Percentiles rank a stretch among this genome's conserved stretches.
Evolutionary conservation across 2,113 vertebrate genomes (phyloP).

Genomic region (Hirundichthys speculiger): DNA sequence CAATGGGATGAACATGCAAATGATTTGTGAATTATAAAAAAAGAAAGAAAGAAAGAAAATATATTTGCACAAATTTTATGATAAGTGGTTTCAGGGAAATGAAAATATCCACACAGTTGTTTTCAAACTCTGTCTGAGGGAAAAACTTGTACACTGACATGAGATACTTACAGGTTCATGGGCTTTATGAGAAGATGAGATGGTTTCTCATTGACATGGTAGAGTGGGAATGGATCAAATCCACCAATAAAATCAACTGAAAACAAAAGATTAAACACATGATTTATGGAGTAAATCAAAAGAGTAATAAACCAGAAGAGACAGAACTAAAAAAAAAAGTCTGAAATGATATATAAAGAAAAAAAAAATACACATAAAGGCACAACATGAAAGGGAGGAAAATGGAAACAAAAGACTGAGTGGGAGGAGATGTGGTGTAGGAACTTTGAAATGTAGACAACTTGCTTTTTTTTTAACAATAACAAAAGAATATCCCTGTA

Average conservation of each 20-base stretch:
- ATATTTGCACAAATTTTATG: too few relatives aligned
- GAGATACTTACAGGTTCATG: slow-evolving; percentile 88
- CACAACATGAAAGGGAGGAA: slow-evolving; percentile 19
- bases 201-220: slow-evolving; percentile 95
- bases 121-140: slow-evolving; percentile 1
- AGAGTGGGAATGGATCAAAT: slow-evolving; percentile 95
- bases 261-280: slow-evolving; percentile 76
- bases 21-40: too few relatives aligned
- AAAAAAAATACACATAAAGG: not conserved
- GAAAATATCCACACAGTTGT: not conserved
- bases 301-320: slow-evolving; percentile 29
- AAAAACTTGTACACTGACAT: slow-evolving; percentile 15
- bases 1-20: not conserved
- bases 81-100: too few relatives aligned
- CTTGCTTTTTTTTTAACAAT: slow-evolving; percentile 14
- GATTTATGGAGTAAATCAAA: slow-evolving; percentile 65
- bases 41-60: too few relatives aligned
- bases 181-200: slow-evolving; percentile 92
- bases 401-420: slow-evolving; percentile 27
- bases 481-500: not conserved
- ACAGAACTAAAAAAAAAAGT: slow-evolving; percentile 9
- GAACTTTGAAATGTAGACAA: not conserved
- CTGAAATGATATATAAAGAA: not conserved
- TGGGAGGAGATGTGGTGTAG: slow-evolving; percentile 2
- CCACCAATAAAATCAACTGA: slow-evolving; percentile 99